Base-by-base conservation (phyloP, 92 coral and sea anemone species). In the Epizoanthus fatuus region DNA sequence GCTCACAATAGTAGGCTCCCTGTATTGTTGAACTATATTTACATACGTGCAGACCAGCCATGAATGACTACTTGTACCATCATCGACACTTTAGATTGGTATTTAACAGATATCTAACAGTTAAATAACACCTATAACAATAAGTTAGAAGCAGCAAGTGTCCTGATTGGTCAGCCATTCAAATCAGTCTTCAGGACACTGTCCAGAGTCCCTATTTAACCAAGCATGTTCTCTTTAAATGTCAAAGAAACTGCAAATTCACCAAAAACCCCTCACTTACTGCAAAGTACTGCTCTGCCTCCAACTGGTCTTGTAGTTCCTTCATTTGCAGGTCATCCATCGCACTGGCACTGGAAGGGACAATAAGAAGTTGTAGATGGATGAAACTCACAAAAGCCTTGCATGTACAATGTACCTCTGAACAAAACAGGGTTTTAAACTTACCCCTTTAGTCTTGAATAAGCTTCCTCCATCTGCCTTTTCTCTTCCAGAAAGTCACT, bases 321-420 rank as follows among this genome's bases (percentile, higher is more conserved):
- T 95, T 97, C 94, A 97, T 93, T 80, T 97, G 99, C 32, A 97
- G 86, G 69, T 97, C 99, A 70, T 97, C 99, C 98, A 97, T 96
- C 10, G 98, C 99, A 69, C 99, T 93, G 29, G 99, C 94, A 75
- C 99, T 96, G 66, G 63, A 90, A 71, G 47, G 29, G 25, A 20
- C 45, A 75, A 13, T 4, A 66, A 11, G 6, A 22, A 39, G 16
- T 16, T 15, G 15, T 16, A 52, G 64, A 20, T 77, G 32, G n/a
- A 65, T 25, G 14, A 8, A 63, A 47, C 22, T 17, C 51, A 49
- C 53, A 49, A 9, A 1, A 49, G 53, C 9, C 10, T 49, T 49
- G 53, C 9, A 37, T 16, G 2, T 35, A 3, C 7, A 0, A 37
- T 16, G 2, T 35, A 3, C 7, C 44, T 35, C 7, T 3, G 4